Base-by-base conservation (phyloP, 1,140 invertebrate genomes). In the Liolophura sinensis region DNA sequence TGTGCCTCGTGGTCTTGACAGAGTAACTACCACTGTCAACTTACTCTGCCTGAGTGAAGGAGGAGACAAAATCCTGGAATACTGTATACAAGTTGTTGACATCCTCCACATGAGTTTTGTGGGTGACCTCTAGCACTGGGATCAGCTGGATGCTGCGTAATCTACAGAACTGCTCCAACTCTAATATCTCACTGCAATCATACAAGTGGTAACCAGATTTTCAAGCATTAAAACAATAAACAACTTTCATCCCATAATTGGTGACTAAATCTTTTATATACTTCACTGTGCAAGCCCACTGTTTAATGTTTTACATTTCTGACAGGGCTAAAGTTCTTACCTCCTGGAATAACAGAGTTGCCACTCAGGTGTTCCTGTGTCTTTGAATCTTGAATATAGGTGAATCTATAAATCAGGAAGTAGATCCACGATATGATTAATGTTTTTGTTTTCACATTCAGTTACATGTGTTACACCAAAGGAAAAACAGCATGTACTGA, bases 111-210 rank as follows among this genome's bases (percentile, higher is more conserved):
- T 83, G 82, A 0, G 89, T 85, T 60, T 85, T 86, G 22, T 85
- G 86, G 65, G 87, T 87, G 12, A 90, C 86, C 70, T 90, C 89
- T 57, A 90, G 70, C 0, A 89, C 88, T 60, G 89, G 90, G 16
- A 90, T 81, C 58, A 90, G 78, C 71, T 86, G 84, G 61, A 87
- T 80, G 64, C 82, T 85, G 54, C 83, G 79, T 61, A 86, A 86
- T 72, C 82, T 82, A 83, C 89, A 90, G 77, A 89, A 89, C 48
- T 88, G 84, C 71, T 89, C 89, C n/a, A 91, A 77, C 6, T 88
- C 88, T 16, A 90, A 83, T 75, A 90, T 85, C 74, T 90, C 89
- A 68, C 87, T 88, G 76, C 7, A 78, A 75, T 65, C 57, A 61
- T 67, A 76, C 67, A 64, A 49, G 67, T 27, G n/a, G n/a, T 64